These are phyloP conservation scores for Toxostoma redivivum DNA, from an alignment of 2,113 vertebrate species.

Conservation along the genomic window DNA sequence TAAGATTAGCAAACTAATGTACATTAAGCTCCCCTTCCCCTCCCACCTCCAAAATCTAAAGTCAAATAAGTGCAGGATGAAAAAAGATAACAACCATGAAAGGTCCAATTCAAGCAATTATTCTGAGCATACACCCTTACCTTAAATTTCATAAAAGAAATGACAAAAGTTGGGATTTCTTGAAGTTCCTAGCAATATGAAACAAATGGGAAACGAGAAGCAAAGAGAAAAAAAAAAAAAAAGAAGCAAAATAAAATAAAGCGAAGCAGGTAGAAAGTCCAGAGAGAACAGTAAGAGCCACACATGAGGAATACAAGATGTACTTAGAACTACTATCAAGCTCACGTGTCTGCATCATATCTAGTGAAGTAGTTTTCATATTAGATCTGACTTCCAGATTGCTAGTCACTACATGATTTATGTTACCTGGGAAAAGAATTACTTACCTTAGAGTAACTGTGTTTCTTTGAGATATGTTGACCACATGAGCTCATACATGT, in stretches of 20 bases:
- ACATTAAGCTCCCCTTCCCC: background rate
- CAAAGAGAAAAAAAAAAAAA: background rate
- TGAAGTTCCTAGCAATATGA: constrained; percentile 80
- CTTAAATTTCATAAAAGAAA: constrained; percentile 84
- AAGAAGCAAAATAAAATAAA: constrained; percentile 47
- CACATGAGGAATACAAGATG: background rate
- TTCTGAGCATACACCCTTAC: constrained; percentile 77
- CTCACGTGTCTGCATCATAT: background rate
- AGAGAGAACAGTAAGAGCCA: background rate
- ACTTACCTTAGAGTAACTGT: background rate
- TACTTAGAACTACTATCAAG: background rate
- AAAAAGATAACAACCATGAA: background rate
- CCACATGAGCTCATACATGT: background rate
- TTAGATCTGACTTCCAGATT: background rate
- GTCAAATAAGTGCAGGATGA: background rate
- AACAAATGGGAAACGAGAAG: constrained; percentile 54
- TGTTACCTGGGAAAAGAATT: background rate
- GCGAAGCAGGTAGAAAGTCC: constrained; percentile 11
- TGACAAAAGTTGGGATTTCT: constrained; percentile 84
- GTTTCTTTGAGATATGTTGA: background rate
- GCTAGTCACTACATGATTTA: background rate
- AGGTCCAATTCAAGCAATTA: background rate
- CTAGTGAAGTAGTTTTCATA: background rate
- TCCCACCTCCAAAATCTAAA: background rate
- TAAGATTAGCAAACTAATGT: background rate